phyloP scores from a whole-genome alignment of 2,888 invertebrate species.

The Escarpia spicata region DNA sequence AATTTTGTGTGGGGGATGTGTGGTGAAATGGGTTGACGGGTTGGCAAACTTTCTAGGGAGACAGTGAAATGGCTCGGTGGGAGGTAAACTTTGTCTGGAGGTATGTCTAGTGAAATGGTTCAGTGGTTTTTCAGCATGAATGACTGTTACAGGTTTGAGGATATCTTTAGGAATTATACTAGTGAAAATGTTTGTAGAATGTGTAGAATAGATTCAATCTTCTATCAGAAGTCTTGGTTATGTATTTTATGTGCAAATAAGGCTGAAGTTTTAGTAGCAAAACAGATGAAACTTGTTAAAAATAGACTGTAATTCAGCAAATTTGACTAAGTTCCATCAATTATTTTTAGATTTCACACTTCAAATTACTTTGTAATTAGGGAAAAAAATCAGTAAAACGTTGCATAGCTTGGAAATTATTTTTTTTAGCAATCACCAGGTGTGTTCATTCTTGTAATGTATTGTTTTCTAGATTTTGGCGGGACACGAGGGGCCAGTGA shows the following conservation, averaged over 20 bases:
- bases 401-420: neutral
- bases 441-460: neutral
- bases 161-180: no score
- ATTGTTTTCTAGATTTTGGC: slow-evolving; percentile 69
- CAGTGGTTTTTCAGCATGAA: no score
- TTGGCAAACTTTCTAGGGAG: neutral
- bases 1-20: neutral
- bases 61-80: no score
- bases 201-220: no score
- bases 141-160: no score
- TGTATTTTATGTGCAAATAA: neutral
- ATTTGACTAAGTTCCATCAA: neutral
- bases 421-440: neutral
- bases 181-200: no score
- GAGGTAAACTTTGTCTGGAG: no score
- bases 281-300: neutral
- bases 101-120: no score
- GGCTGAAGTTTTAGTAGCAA: neutral
- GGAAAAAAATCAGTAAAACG: neutral
- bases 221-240: no score
- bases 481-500: slow-evolving; percentile 94
- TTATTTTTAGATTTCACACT: neutral
- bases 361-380: neutral
- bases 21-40: neutral
- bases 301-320: neutral